These are phyloP conservation scores for Leptinotarsa defecta DNA, from an alignment of 1,140 invertebrate species.

Conservation along the genomic window DNA sequence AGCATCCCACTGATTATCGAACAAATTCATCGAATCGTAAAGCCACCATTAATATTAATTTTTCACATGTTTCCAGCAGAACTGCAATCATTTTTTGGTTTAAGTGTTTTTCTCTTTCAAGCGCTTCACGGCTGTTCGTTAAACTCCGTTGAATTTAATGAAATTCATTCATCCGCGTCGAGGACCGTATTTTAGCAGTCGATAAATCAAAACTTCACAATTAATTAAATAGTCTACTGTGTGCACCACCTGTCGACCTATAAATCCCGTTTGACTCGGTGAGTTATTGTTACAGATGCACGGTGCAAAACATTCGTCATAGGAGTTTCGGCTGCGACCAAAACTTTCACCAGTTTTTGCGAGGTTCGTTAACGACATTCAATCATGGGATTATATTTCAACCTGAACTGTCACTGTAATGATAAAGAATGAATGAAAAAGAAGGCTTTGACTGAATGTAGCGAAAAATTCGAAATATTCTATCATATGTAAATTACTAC, in stretches of 20 bases:
- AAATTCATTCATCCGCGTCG: constrained; percentile 11
- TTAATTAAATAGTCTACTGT: constrained; percentile 19
- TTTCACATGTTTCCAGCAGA: neutral
- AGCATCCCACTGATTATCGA: too few relatives aligned
- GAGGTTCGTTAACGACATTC: neutral
- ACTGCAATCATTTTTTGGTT: neutral
- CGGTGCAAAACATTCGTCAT: constrained; percentile 7
- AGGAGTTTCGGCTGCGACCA: neutral
- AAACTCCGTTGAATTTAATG: constrained; percentile 13
- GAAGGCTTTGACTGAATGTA: too few relatives aligned
- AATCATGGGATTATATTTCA: too few relatives aligned
- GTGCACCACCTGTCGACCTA: constrained; percentile 19
- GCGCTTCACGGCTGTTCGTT: neutral
- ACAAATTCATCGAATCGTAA: too few relatives aligned
- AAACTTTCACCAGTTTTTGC: constrained; percentile 1
- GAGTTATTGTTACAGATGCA: constrained; percentile 16
- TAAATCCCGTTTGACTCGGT: constrained; percentile 13
- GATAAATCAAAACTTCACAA: constrained; percentile 26
- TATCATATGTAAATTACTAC: too few relatives aligned
- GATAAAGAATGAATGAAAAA: too few relatives aligned
- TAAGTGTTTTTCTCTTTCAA: neutral
- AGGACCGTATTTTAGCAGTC: constrained; percentile 14
- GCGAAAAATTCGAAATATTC: too few relatives aligned
- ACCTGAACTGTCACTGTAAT: too few relatives aligned
- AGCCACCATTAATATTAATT: neutral